phyloP scores from a whole-genome alignment of 1,140 invertebrate genomes.

The Lithobius niger region DNA sequence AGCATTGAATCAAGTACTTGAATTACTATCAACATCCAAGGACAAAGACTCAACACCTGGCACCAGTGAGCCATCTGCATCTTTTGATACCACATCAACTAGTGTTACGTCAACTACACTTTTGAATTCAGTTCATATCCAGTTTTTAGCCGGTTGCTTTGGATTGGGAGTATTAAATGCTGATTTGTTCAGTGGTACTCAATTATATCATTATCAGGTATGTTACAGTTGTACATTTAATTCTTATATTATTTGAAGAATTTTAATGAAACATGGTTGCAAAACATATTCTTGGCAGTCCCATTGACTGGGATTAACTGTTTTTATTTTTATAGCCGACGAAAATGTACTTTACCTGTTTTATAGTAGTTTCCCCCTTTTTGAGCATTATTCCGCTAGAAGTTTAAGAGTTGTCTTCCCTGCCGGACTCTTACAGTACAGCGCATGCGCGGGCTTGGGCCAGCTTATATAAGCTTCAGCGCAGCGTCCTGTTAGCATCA shows the following conservation, averaged over 20 bases:
- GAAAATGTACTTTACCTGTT: too few relatives aligned
- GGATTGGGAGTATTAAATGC: constrained; percentile 35
- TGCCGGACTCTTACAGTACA: too few relatives aligned
- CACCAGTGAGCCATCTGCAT: constrained; percentile 13
- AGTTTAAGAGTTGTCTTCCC: too few relatives aligned
- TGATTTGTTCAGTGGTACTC: constrained; percentile 13
- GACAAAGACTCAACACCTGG: constrained; percentile 19
- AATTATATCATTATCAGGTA: constrained; percentile 29
- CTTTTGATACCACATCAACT: background rate
- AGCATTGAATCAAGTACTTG: constrained; percentile 36
- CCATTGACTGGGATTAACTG: too few relatives aligned
- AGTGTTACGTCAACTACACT: constrained; percentile 21
- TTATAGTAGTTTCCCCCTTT: too few relatives aligned
- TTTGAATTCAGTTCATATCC: constrained; percentile 38
- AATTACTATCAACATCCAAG: constrained; percentile 32
- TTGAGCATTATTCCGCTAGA: too few relatives aligned
- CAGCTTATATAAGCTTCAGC: too few relatives aligned
- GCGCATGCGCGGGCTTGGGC: too few relatives aligned
- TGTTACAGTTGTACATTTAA: background rate
- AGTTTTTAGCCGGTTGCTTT: constrained; percentile 45
- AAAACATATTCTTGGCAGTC: too few relatives aligned
- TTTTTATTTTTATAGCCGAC: too few relatives aligned
- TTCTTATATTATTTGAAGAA: background rate
- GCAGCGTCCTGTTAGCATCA: too few relatives aligned
- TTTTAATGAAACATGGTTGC: too few relatives aligned